Evolutionary conservation across 1,140 invertebrate genomes (phyloP), one percentile per base, ranked within the genome.

Genomic region (Trichonephila inaurata): DNA sequence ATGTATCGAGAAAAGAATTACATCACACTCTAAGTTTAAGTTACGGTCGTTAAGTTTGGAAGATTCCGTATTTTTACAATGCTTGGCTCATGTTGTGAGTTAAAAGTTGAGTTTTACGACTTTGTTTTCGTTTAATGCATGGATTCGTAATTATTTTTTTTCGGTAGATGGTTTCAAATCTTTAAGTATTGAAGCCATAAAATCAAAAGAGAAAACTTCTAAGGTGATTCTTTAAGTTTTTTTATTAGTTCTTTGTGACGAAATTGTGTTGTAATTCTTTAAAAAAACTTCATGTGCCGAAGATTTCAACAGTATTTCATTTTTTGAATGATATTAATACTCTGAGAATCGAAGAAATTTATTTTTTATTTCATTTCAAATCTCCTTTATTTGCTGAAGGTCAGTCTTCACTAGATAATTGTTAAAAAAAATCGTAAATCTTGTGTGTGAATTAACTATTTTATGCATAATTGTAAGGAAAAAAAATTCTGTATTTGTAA

Each of bases 41-140:
- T 51, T n/a, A 89, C 86, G 64, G 66, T 89, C 88, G 64, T 89
- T 89, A 72, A 72, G 66, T 89, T n/a, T 44, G 40, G 51, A 51
- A 40, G 62, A 89, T 89, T 89, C 19, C 66, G 40, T 72, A 89
- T 69, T 89, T 89, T 89, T 89, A 89, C 64, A 33, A 44, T 44
- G 51, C 28, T 87, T 24, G 24, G 58, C 12, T 87, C 85, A n/a
- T 72, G 18, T 72, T 72, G 40, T 33, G 18, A n/a, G 51, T 60
- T 64, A 64, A 64, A n/a, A 66, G 81, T 28, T 40, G 12, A 18
- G 33, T 40, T 88, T 88, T 89, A 89, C 44, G 64, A 72, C 88
- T 89, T 89, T 89, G 88, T 89, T 89, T 89, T 69, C 88, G 62
- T 66, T 88, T 88, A 33, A 61, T 66, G 58, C 44, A 21, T 58